Percentiles rank a stretch among this genome's conserved stretches.
Conservation (phyloP, 2,888 invertebrate species). For the Oscheius sp. region DNA sequence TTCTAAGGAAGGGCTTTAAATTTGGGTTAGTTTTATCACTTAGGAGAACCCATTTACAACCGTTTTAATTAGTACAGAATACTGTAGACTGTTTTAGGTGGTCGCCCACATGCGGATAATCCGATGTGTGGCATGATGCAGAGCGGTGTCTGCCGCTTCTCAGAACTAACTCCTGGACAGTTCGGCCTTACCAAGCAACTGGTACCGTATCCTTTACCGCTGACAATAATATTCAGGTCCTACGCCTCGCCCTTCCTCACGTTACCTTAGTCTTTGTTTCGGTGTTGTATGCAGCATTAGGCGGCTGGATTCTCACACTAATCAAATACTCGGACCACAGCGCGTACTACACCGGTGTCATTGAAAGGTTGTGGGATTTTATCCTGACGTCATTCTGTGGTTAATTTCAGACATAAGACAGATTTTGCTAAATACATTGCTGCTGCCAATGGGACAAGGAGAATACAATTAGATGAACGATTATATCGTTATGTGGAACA, state of each 20-base stretch:
- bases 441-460: constrained; percentile 11
- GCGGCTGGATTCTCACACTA: constrained; percentile 65
- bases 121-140: constrained; percentile 52
- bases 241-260: constrained; percentile 71
- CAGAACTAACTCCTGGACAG: constrained; percentile 70
- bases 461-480: constrained; percentile 2
- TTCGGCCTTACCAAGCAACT: constrained; percentile 72
- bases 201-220: constrained; percentile 41
- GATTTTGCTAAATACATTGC: constrained; percentile 18
- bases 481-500: constrained; percentile 15
- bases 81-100: constrained; percentile 5
- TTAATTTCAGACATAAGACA: constrained; percentile 16
- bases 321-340: constrained; percentile 61
- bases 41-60: not conserved
- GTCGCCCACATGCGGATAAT: constrained; percentile 16
- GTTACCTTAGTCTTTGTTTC: constrained; percentile 69
- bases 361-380: constrained; percentile 43
- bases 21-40: not conserved
- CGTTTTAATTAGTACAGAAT: not conserved
- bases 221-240: constrained; percentile 53
- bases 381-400: not conserved
- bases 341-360: constrained; percentile 40
- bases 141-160: constrained; percentile 66
- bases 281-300: constrained; percentile 65
- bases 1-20: not conserved